A percentile compares a stretch with the other conserved stretches of the same genome.
Evolutionary conservation across 2,797 vertebrate species (phyloP).

Genomic region (Botia almorhae): DNA sequence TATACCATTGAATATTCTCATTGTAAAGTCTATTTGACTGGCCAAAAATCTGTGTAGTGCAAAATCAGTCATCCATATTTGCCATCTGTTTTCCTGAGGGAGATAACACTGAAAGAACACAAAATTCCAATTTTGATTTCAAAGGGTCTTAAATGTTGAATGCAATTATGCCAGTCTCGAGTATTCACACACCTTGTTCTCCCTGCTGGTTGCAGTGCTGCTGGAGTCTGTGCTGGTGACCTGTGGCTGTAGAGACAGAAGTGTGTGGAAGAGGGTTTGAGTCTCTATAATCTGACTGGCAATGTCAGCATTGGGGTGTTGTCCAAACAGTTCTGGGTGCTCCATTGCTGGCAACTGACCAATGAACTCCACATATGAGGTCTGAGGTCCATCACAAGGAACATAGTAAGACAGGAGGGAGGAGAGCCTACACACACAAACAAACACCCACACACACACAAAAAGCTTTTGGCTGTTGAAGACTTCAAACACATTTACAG

Average conservation of each 20-base stretch:
- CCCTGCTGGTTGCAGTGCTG: conserved; percentile 72
- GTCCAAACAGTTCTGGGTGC: conserved; percentile 86
- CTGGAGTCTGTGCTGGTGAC: conserved; percentile 68
- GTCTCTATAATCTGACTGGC: conserved; percentile 87
- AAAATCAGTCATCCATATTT: background rate
- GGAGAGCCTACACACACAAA: conserved; percentile 76
- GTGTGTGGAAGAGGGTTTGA: conserved; percentile 82
- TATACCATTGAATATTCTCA: background rate
- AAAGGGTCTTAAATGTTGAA: background rate
- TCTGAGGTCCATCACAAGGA: conserved; percentile 80
- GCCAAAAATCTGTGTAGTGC: background rate
- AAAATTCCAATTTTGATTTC: no score
- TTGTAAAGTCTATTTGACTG: background rate
- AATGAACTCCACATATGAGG: conserved; percentile 81
- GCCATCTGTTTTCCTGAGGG: no score
- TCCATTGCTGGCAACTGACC: conserved; percentile 80
- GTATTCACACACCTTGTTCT: conserved; percentile 80
- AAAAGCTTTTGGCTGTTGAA: background rate
- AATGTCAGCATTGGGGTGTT: conserved; percentile 88
- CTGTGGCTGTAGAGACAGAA: conserved; percentile 89
- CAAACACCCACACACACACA: conserved; percentile 16
- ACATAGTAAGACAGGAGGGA: conserved; percentile 79
- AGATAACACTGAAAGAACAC: no score
- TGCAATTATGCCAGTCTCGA: background rate
- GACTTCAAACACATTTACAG: conserved; percentile 20